These are phyloP conservation scores for Xanthorhoe designata DNA, from an alignment of 2,888 invertebrate species.

Conservation along the genomic window DNA sequence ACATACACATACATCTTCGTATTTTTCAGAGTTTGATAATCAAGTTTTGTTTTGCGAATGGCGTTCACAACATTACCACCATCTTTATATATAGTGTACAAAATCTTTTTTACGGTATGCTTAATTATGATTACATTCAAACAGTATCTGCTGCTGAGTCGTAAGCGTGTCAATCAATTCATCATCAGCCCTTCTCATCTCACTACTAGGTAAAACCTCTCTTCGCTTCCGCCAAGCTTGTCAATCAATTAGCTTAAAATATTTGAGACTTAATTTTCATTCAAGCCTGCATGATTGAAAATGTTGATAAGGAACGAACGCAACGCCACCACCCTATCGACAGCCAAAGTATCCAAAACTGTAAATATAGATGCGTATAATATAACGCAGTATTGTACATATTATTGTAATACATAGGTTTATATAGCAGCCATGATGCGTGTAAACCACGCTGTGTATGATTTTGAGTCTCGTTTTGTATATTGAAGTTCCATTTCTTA, in stretches of 20 bases:
- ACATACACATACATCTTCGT: no score
- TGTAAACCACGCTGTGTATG: constrained; percentile 19
- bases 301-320: constrained; percentile 44
- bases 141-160: not conserved
- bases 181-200: no score
- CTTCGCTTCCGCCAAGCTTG: no score
- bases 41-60: not conserved
- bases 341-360: constrained; percentile 84
- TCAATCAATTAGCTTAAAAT: not conserved
- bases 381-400: constrained; percentile 42
- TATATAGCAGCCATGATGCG: constrained; percentile 37
- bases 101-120: not conserved
- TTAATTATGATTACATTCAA: constrained; percentile 20
- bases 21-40: not conserved
- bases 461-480: constrained; percentile 26
- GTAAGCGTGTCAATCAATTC: not conserved
- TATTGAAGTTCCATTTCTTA: constrained; percentile 15
- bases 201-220: no score
- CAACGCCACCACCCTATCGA: constrained; percentile 68
- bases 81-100: no score
- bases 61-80: not conserved
- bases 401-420: constrained; percentile 37
- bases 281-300: not conserved
- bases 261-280: not conserved
- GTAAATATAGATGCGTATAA: constrained; percentile 67